A percentile compares a stretch with the other conserved stretches of the same genome.
Evolutionary conservation across 2,113 vertebrate species (phyloP).

Genomic region (Microtus richardsoni): DNA sequence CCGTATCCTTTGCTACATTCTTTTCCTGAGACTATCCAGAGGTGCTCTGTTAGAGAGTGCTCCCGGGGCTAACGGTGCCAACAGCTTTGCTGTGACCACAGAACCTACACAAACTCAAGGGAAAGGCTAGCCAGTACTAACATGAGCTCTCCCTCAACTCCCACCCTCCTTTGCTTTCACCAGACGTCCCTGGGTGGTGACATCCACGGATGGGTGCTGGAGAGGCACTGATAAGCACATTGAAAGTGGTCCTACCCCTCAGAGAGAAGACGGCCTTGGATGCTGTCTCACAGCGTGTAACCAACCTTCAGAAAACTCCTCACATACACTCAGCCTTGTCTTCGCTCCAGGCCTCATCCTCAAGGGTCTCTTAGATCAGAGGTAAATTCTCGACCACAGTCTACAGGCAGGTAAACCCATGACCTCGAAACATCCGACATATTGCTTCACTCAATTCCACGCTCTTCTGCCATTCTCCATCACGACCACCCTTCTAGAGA

Average conservation of each 20-base stretch:
- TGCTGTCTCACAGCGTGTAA: not conserved
- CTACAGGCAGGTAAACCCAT: accelerated
- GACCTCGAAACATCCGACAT: accelerated
- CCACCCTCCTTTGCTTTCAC: not conserved
- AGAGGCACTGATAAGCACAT: not conserved
- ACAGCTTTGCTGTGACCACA: not conserved
- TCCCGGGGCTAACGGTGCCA: not conserved
- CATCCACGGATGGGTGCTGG: not conserved
- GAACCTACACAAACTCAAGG: not conserved
- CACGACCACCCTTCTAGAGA: not conserved
- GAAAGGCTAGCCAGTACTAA: not conserved
- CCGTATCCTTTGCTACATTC: not conserved
- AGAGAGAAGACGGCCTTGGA: not conserved
- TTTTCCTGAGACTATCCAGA: not conserved
- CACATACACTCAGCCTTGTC: not conserved
- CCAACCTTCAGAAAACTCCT: not conserved
- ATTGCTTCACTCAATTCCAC: accelerated
- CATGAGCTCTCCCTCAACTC: not conserved
- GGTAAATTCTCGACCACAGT: not conserved
- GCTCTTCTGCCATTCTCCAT: not conserved
- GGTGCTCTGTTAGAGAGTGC: not conserved
- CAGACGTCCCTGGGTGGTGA: not conserved
- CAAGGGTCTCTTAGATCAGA: not conserved
- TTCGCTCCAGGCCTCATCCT: not conserved
- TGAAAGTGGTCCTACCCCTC: not conserved